Evolutionary conservation across 1,140 invertebrate species (phyloP).

Genomic region (Orius laevigatus): DNA sequence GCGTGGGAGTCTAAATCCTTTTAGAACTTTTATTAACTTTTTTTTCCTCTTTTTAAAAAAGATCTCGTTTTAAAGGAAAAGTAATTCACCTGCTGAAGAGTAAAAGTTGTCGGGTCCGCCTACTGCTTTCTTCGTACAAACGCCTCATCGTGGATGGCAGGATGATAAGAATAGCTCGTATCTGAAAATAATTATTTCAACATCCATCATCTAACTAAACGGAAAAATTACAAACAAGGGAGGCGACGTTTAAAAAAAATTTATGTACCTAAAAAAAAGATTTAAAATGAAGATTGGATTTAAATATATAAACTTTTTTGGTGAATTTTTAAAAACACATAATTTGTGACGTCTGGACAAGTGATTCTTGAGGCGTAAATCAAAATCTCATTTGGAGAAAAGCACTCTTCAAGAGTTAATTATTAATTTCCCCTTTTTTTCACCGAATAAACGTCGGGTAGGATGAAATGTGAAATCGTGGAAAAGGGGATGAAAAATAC

Average conservation of each 20-base stretch:
- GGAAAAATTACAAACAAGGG: no score
- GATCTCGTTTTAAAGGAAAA: no score
- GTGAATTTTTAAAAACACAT: conserved; percentile 5
- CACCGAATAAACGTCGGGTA: no score
- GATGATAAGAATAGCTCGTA: conserved; percentile 78
- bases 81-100: conserved; percentile 89
- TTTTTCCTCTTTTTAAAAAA: not conserved
- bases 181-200: conserved; percentile 51
- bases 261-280: not conserved
- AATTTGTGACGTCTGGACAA: not conserved
- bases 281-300: conserved; percentile 1
- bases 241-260: no score
- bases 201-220: no score
- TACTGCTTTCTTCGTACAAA: conserved; percentile 91
- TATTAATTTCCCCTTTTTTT: not conserved
- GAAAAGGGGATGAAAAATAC: no score
- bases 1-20: no score
- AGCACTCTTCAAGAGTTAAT: not conserved
- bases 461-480: no score
- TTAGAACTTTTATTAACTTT: no score
- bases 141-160: conserved; percentile 89
- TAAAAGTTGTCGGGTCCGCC: conserved; percentile 91
- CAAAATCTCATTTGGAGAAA: not conserved
- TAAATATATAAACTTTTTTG: no score
- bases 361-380: not conserved